Conservation (phyloP, 2,113 vertebrate species). For the Panurus biarmicus region DNA sequence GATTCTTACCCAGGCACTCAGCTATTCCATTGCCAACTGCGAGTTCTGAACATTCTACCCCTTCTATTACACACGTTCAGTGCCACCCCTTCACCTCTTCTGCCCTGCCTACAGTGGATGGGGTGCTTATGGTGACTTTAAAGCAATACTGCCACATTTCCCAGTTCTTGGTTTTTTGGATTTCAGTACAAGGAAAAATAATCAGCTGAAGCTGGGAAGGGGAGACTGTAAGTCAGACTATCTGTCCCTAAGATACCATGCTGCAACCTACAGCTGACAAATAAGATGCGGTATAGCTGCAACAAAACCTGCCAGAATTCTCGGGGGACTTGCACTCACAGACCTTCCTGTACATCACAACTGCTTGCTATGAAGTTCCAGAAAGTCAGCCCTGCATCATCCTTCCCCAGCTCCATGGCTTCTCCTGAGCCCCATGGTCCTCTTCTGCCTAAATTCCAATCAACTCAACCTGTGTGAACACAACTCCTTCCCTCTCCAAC, state of each 20-base stretch:
- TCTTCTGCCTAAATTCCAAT: not conserved
- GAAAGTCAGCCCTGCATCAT: not conserved
- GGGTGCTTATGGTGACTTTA: not conserved
- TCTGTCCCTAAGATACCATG: not conserved
- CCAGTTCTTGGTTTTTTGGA: not conserved
- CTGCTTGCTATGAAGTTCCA: not conserved
- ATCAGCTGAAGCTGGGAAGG: not conserved
- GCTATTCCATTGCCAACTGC: not conserved
- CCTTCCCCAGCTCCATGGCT: accelerated
- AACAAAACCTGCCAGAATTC: not conserved
- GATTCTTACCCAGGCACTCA: not conserved
- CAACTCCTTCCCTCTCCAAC: not conserved
- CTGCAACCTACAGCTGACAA: not conserved
- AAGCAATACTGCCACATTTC: not conserved
- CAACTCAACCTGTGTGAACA: not conserved
- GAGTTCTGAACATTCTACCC: not conserved
- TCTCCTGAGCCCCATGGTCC: accelerated
- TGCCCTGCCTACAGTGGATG: not conserved
- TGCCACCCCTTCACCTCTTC: not conserved
- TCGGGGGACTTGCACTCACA: not conserved
- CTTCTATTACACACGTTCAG: not conserved
- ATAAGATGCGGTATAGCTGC: not conserved
- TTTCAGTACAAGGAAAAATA: not conserved
- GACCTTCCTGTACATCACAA: not conserved
- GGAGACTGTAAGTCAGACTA: not conserved